Base-by-base conservation (phyloP, 1,140 invertebrate genomes). In the Myzus persicae region DNA sequence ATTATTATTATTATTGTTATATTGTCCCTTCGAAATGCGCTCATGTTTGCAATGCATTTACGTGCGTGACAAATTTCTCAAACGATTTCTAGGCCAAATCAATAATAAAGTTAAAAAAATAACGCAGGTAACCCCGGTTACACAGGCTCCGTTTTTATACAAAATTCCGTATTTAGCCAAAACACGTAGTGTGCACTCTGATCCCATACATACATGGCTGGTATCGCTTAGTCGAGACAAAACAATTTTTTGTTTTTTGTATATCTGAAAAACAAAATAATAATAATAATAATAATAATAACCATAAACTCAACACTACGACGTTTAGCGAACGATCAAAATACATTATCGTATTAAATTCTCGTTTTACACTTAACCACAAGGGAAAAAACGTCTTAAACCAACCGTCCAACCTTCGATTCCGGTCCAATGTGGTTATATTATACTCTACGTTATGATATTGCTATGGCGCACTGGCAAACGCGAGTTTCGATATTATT, bases 271-370 rank as follows among this genome's bases (percentile, higher is more conserved):
- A n/a, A 18, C 14, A n/a, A 76, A 76, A 67, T 8, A n/a, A n/a
- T n/a, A n/a, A n/a, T n/a, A n/a, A n/a, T n/a, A 31, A 67, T 14
- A 59, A 31, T 59, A 59, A n/a, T 67, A 76, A 76, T 14, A 76
- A 76, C 59, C 22, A 38, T 82, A 38, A 38, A 82, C 20, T 82
- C 76, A 22, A 38, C 82, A 42, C n/a, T 36, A 5, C 9, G 24
- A 38, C 87, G 44, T 36, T 88, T 36, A 88, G 44, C 31, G 59
- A 76, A 76, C 18, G 44, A 48, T 88, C 87, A 46, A 36, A 88
- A 88, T 36, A 88, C 46, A 40, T 40, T 54, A 44, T 59, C 88
- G 88, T 59, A 54, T 90, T 51, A 40, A 90, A 90, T 90, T 90
- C 51, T 90, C 11, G 88, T 90, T 90, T 90, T 40, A 42, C 88